Conservation (phyloP, 64 coral and sea anemone genomes). For the Montipora sp. region DNA sequence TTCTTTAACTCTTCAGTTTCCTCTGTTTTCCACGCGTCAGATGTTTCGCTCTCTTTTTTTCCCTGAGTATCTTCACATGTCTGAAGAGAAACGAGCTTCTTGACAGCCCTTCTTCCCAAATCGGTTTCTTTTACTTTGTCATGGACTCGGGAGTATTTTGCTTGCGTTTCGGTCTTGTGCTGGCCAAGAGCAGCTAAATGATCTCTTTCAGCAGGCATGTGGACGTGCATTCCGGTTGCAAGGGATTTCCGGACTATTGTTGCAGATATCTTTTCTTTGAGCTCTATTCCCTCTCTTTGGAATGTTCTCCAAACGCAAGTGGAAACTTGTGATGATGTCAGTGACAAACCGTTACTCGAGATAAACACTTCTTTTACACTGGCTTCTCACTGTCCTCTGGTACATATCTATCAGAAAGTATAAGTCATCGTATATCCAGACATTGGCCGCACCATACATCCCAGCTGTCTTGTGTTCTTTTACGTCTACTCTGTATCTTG, state of each 20-base stretch:
- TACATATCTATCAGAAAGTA: conserved; percentile 54
- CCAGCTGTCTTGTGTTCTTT: conserved; percentile 71
- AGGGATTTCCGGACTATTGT: conserved; percentile 61
- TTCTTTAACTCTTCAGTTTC: conserved; percentile 46
- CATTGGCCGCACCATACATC: conserved; percentile 58
- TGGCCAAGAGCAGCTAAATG: conserved; percentile 64
- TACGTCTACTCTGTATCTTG: conserved; percentile 47
- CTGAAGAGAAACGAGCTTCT: conserved; percentile 60
- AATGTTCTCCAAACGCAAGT: conserved; percentile 51
- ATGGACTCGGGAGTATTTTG: conserved; percentile 53
- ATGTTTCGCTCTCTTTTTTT: not conserved
- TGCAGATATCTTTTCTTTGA: conserved; percentile 44
- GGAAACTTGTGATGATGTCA: conserved; percentile 69
- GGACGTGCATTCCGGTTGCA: conserved; percentile 44
- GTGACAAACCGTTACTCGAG: conserved; percentile 52
- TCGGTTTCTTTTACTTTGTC: conserved; percentile 64
- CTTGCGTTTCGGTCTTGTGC: conserved; percentile 62
- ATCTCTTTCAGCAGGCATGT: conserved; percentile 58
- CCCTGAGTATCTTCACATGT: not conserved
- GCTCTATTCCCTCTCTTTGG: conserved; percentile 44
- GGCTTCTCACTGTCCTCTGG: conserved; percentile 44
- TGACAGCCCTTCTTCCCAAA: conserved; percentile 57
- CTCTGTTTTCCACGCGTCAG: conserved; percentile 16
- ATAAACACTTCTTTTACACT: conserved; percentile 42
- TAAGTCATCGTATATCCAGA: conserved; percentile 59